These are phyloP conservation scores for Etia nguti DNA, from an alignment of 2,113 vertebrate genomes.

Conservation along the genomic window DNA sequence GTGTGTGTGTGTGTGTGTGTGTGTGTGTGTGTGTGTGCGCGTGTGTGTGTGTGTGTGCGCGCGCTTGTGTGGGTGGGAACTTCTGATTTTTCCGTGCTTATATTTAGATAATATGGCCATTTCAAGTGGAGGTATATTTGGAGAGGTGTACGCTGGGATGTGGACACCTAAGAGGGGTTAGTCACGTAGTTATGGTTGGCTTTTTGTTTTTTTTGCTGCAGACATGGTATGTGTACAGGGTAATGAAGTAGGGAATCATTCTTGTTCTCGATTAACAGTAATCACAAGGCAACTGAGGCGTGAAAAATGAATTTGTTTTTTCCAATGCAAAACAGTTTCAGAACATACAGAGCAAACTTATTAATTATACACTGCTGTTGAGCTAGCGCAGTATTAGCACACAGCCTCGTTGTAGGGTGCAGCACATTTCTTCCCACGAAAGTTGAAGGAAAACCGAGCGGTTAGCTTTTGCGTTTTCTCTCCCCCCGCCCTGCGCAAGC, in stretches of 20 bases:
- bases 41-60: neutral
- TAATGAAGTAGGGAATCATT: constrained; percentile 68
- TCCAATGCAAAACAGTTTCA: constrained; percentile 52
- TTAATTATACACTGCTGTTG: constrained; percentile 51
- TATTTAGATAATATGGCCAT: constrained; percentile 39
- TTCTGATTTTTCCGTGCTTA: constrained; percentile 25
- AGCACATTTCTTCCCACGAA: constrained; percentile 8
- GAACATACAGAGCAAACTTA: constrained; percentile 52
- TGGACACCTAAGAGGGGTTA: constrained; percentile 15
- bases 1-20: neutral
- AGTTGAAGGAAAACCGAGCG: neutral
- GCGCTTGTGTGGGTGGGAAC: neutral
- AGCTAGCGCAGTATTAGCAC: constrained; percentile 7
- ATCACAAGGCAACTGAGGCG: constrained; percentile 61
- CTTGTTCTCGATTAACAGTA: constrained; percentile 71
- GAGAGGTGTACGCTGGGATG: neutral
- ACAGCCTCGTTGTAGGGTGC: constrained; percentile 16
- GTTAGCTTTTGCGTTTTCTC: neutral
- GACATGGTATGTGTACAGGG: constrained; percentile 55
- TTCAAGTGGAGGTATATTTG: constrained; percentile 43
- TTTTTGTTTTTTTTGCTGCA: neutral
- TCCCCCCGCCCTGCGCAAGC: neutral
- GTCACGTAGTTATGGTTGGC: constrained; percentile 18
- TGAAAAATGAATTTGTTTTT: constrained; percentile 72
- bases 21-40: neutral